Percentiles rank a stretch among this genome's conserved stretches.
Evolutionary conservation across 2,888 invertebrate species (phyloP).

Genomic region (Bugulina stolonifera): DNA sequence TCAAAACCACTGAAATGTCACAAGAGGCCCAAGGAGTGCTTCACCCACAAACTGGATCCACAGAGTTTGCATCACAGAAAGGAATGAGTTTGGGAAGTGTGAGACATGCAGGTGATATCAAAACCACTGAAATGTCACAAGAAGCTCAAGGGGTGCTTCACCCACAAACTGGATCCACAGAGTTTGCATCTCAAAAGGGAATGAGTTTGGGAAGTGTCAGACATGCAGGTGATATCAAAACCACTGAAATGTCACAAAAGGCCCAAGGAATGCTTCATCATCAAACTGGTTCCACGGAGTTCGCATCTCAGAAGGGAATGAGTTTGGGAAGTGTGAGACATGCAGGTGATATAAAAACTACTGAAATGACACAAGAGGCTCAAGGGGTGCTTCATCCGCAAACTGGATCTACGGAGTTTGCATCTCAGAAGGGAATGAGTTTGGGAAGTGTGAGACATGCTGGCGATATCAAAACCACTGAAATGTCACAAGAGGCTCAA

Average conservation of each 20-base stretch:
- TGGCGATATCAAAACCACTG: background rate
- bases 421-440: slow-evolving; percentile 18
- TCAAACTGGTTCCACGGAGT: background rate
- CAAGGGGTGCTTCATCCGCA: slow-evolving; percentile 4
- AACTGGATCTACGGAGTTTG: background rate
- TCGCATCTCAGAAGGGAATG: slow-evolving; percentile 12
- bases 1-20: background rate
- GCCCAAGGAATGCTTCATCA: background rate
- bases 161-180: slow-evolving; percentile 30
- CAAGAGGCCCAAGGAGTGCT: background rate
- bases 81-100: slow-evolving; percentile 12
- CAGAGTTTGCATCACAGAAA: background rate
- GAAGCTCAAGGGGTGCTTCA: slow-evolving; percentile 27
- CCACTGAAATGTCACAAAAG: background rate
- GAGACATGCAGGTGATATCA: background rate
- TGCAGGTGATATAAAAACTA: background rate
- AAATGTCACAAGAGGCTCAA: background rate
- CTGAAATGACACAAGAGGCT: background rate
- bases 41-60: background rate
- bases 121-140: background rate
- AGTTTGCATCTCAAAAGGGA: slow-evolving; percentile 29
- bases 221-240: background rate
- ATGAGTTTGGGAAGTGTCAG: slow-evolving; percentile 30
- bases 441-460: slow-evolving; percentile 17
- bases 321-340: background rate